Evolutionary conservation across 2,113 vertebrate species (phyloP).

Genomic region (Perca schrenkii): DNA sequence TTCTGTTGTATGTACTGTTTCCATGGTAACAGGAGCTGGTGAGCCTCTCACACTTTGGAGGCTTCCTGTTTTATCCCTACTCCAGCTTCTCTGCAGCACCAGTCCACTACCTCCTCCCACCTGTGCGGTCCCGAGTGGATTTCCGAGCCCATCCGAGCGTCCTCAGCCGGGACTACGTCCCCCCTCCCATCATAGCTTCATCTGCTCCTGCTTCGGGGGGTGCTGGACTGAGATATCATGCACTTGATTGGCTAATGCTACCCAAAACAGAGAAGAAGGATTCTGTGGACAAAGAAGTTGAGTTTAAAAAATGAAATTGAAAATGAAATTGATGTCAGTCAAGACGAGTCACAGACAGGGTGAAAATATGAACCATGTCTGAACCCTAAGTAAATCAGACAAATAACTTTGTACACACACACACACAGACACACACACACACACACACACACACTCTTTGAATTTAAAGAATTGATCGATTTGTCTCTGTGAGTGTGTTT

Average conservation of each 20-base stretch:
- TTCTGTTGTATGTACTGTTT: not conserved
- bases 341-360: not conserved
- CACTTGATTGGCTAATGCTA: slow-evolving; percentile 9
- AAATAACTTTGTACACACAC: too few species aligned
- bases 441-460: too few species aligned
- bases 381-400: too few species aligned
- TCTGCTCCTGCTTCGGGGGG: slow-evolving; percentile 57
- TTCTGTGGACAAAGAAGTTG: slow-evolving; percentile 69
- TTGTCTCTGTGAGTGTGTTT: too few species aligned
- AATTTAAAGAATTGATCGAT: too few species aligned
- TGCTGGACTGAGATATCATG: slow-evolving; percentile 26
- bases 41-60: slow-evolving; percentile 84
- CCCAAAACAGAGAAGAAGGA: slow-evolving; percentile 73
- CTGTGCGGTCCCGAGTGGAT: slow-evolving; percentile 77
- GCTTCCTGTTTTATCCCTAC: slow-evolving; percentile 70
- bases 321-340: slow-evolving; percentile 67
- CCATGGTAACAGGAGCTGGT: slow-evolving; percentile 86
- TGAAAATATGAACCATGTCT: not conserved
- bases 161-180: slow-evolving; percentile 77
- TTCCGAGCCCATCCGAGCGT: slow-evolving; percentile 85
- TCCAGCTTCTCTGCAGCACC: slow-evolving; percentile 73
- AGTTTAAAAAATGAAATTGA: too few species aligned
- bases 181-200: slow-evolving; percentile 71
- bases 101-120: slow-evolving; percentile 74
- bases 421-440: too few species aligned